Percentiles rank a stretch among this genome's conserved stretches.
These are phyloP conservation scores for Dicroscelio sp. DNA, from an alignment of 2,888 invertebrate genomes.

Conservation along the genomic window DNA sequence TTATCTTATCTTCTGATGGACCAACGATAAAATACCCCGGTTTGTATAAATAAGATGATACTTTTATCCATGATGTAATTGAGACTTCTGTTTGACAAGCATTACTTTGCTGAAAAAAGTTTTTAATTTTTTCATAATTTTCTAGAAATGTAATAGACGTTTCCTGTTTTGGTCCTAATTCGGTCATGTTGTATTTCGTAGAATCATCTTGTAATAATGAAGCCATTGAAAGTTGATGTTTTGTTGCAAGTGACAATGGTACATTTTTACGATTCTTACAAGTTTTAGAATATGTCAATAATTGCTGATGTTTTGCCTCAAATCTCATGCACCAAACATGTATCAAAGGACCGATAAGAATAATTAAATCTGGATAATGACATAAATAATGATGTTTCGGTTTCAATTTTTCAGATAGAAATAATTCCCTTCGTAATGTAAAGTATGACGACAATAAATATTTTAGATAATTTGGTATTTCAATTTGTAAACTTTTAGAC, in stretches of 20 bases:
- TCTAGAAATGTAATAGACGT: too few relatives aligned
- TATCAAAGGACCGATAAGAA: background rate
- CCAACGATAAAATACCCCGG: background rate
- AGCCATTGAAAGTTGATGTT: background rate
- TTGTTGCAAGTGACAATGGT: background rate
- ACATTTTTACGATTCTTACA: background rate
- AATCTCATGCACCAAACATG: background rate
- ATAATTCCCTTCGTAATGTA: constrained; percentile 25
- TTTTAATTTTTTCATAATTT: too few relatives aligned
- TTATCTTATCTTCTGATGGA: background rate
- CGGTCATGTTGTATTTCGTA: background rate
- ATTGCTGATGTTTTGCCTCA: background rate
- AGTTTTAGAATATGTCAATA: background rate
- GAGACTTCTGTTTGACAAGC: too few relatives aligned
- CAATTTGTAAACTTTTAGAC: constrained; percentile 48
- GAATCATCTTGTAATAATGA: background rate
- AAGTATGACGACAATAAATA: constrained; percentile 50
- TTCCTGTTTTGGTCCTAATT: too few relatives aligned
- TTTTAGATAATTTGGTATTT: constrained; percentile 19
- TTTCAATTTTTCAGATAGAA: constrained; percentile 50
- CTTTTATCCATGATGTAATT: too few relatives aligned
- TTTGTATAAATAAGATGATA: background rate
- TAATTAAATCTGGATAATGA: background rate
- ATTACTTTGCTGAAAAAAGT: too few relatives aligned
- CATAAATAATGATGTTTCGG: constrained; percentile 41